Evolutionary conservation across 2,797 vertebrate genomes (phyloP).

Genomic region (Meriones psammophilus): DNA sequence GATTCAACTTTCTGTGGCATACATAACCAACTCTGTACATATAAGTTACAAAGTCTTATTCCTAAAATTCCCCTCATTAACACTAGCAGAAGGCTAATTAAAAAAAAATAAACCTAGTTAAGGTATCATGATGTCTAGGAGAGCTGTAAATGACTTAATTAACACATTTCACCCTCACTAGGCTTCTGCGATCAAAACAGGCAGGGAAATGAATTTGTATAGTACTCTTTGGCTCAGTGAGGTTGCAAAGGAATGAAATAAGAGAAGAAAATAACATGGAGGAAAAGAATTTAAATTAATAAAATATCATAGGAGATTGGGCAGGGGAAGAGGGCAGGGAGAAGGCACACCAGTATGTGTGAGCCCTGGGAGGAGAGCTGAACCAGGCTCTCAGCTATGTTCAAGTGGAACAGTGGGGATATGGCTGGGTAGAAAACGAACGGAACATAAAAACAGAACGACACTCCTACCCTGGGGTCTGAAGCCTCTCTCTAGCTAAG

Average conservation of each 20-base stretch:
- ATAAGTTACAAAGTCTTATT: slow-evolving; percentile 4
- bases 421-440: fast-evolving
- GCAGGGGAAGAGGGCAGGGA: fast-evolving
- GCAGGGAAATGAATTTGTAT: slow-evolving; percentile 12
- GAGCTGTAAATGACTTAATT: slow-evolving; percentile 67
- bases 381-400: background rate
- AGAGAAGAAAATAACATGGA: background rate
- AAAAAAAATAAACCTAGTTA: slow-evolving; percentile 31
- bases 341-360: fast-evolving
- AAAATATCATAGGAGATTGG: background rate
- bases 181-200: slow-evolving; percentile 14
- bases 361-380: background rate
- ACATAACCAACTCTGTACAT: background rate
- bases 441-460: background rate
- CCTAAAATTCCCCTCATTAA: slow-evolving; percentile 59
- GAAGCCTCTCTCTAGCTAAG: background rate
- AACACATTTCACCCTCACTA: slow-evolving; percentile 30
- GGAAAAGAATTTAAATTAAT: background rate
- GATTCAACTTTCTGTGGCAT: background rate
- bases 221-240: background rate
- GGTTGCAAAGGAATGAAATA: background rate
- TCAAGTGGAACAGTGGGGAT: background rate
- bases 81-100: slow-evolving; percentile 55
- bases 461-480: background rate
- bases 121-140: slow-evolving; percentile 7